Base-by-base conservation (phyloP, 2,113 vertebrate species). In the Falcunculus frontatus region DNA sequence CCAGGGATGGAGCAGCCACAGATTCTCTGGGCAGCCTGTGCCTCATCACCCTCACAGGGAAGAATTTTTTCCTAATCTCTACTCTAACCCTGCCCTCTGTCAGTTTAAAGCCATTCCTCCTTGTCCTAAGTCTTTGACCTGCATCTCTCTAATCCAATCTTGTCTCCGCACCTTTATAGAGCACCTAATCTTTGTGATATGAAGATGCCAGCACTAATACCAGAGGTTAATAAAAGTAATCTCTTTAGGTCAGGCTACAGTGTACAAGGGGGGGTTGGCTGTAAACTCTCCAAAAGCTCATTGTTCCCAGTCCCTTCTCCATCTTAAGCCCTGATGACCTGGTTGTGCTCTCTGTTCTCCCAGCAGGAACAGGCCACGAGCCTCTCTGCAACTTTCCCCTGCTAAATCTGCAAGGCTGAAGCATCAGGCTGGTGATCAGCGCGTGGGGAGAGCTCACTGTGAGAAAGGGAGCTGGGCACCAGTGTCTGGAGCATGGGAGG, bases 391-490 rank as follows among this genome's bases (percentile, higher is more conserved):
- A 4, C 87, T 64, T 89, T 73, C 41, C 37, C 17, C 53, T 67
- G 56, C 64, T 88, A 7, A 64, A 57, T 72, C 55, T n/a, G 30
- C 33, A 13, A 75, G 74, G 47, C 84, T 63, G 60, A 53, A 68
- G 47, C 4, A 0, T 55, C 37, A 18, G 52, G 33, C 14, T 81
- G 29, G 53, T 3, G 25, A 64, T 49, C 10, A 11, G 16, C 32
- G 11, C 0, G 0, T 2, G 7, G 37, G 32, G 55, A 70, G 52
- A 83, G 37, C 74, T 82, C 1, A 0, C 23, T 5, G 3, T 19
- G 77, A 16, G 49, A 52, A 69, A 60, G 11, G 42, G 26, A 83
- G 39, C 46, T 68, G 69, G 39, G n/a, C 4, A 22, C 33, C 69
- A 15, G 19, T 23, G 37, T 35, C 46, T 20, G 62, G 49, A 16